Conservation (phyloP, 2,888 invertebrate genomes). For the Nycteola revayana region DNA sequence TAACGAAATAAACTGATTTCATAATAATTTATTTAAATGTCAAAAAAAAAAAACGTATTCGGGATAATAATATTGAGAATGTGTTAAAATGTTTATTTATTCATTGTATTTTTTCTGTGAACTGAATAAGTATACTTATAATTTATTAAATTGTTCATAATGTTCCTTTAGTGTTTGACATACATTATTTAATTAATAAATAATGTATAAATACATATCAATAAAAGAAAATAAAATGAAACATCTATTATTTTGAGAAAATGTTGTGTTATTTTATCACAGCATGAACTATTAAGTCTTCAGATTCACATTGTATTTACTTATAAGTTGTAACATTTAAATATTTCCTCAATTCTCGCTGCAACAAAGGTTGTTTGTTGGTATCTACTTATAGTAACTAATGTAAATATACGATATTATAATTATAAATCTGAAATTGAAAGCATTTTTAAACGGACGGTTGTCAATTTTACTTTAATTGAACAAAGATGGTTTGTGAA, state of each 20-base stretch:
- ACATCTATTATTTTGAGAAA: too few relatives aligned
- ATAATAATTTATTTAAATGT: too few relatives aligned
- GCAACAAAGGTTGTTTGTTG: conserved; percentile 6
- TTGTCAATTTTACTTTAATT: conserved; percentile 6
- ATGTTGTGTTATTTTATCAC: conserved; percentile 1
- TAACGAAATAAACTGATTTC: conserved; percentile 20
- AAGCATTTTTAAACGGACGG: conserved; percentile 19
- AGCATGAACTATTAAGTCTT: conserved; percentile 8
- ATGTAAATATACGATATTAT: conserved; percentile 29
- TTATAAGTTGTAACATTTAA: conserved; percentile 6
- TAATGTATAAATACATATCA: too few relatives aligned
- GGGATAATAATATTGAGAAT: conserved; percentile 22
- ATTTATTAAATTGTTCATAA: too few relatives aligned
- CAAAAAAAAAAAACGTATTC: conserved; percentile 27
- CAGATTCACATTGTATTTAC: conserved; percentile 1
- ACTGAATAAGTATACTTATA: too few relatives aligned
- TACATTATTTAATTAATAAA: too few relatives aligned
- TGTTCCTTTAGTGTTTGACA: too few relatives aligned
- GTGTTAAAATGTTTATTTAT: too few relatives aligned
- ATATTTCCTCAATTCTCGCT: conserved; percentile 9
- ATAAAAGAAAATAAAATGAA: too few relatives aligned
- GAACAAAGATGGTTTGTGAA: too few relatives aligned
- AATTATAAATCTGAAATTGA: conserved; percentile 16
- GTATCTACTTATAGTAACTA: conserved; percentile 4
- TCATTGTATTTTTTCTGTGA: too few relatives aligned